These are phyloP conservation scores for Scortum barcoo DNA, from an alignment of 2,113 vertebrate species.

Conservation along the genomic window DNA sequence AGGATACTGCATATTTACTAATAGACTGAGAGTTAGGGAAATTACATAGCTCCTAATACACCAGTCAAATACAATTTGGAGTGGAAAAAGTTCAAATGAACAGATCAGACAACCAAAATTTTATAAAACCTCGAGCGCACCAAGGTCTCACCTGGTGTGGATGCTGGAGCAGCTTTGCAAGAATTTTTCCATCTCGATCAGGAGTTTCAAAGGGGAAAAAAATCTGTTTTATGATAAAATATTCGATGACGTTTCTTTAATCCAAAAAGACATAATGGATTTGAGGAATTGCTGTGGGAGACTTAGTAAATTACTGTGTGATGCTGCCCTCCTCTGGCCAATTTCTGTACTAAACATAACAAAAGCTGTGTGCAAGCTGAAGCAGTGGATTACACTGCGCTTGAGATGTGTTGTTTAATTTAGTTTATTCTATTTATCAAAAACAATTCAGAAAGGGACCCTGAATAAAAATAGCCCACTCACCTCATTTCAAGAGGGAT, in stretches of 20 bases:
- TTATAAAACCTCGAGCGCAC: neutral
- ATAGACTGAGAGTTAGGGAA: constrained; percentile 33
- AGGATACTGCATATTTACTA: constrained; percentile 47
- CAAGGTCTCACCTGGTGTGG: neutral
- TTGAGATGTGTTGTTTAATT: neutral
- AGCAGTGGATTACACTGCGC: neutral
- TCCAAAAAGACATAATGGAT: neutral
- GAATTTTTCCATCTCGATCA: neutral
- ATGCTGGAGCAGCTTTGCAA: no score
- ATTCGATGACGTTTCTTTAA: neutral
- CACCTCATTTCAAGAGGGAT: no score
- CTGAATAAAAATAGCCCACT: no score
- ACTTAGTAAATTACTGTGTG: constrained; percentile 22
- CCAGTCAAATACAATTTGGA: constrained; percentile 3
- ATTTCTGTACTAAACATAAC: neutral
- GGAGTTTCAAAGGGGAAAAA: neutral
- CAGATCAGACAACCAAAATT: constrained; percentile 21
- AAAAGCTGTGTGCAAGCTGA: neutral
- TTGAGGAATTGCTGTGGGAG: neutral
- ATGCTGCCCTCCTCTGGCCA: constrained; percentile 71
- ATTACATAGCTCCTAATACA: constrained; percentile 30
- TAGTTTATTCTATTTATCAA: neutral
- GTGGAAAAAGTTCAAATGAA: constrained; percentile 17
- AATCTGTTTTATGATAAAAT: constrained; percentile 24
- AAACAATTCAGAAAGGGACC: no score